Conservation (phyloP, 1,140 invertebrate species). For the Cydia fagiglandana region DNA sequence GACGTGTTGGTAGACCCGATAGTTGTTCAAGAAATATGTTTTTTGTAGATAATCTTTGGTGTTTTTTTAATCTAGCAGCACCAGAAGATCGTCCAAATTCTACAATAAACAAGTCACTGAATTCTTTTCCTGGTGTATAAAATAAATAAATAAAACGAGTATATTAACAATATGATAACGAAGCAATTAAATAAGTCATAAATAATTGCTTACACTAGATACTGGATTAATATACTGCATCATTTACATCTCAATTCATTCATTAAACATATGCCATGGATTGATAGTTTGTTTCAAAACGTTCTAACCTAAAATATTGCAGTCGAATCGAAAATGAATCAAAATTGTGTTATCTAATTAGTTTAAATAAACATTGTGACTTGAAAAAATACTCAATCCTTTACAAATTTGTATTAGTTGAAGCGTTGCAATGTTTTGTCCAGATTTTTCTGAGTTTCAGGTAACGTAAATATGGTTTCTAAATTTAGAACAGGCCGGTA, state of each 20-base stretch:
- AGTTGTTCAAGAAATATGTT: no score
- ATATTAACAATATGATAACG: neutral
- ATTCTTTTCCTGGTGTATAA: no score
- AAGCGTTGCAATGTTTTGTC: conserved; percentile 55
- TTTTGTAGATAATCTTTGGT: no score
- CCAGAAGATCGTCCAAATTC: neutral
- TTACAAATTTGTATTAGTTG: neutral
- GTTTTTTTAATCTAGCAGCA: neutral
- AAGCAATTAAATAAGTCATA: no score
- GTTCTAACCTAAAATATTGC: conserved; percentile 29
- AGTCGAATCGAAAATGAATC: conserved; percentile 14
- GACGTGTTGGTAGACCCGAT: no score
- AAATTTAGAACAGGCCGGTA: conserved; percentile 27
- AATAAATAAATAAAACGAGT: neutral
- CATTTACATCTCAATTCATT: no score
- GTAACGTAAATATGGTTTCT: conserved; percentile 42
- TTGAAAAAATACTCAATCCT: neutral
- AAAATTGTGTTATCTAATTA: conserved; percentile 24
- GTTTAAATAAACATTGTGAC: conserved; percentile 13
- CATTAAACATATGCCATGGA: no score
- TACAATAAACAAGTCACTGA: neutral
- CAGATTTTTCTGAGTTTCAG: conserved; percentile 75
- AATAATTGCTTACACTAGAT: neutral
- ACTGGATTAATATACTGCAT: neutral
- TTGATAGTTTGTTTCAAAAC: conserved; percentile 25